Base-by-base conservation (phyloP, 2,797 vertebrate species). In the Enteromius anoplus region DNA sequence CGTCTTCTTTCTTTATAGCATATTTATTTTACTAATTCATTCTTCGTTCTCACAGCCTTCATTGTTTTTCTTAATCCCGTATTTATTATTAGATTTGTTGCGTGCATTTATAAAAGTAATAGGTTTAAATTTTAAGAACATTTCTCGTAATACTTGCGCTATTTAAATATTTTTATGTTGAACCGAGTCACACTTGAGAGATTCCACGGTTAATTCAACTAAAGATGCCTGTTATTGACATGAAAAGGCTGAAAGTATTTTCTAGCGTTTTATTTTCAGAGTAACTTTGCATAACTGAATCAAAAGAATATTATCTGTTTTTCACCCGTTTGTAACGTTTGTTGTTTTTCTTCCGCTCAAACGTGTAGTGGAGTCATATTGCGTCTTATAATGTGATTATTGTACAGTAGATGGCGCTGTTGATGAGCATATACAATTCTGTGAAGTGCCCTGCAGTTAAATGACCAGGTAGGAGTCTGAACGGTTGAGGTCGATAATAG, bases 391-490 rank as follows among this genome's bases (percentile, higher is more conserved):
- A 65, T n/a, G 1, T 15, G 17, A 21, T 42, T 2, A 23, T 69
- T 34, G 26, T 47, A 34, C 81, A 55, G 64, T 6, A 83, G 81
- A 78, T 77, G 81, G 81, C 81, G 73, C 81, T 62, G 23, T 83
- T 77, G 73, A 4, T 32, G 26, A 60, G 23, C 23, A 62, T 19
- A 23, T 68, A 1, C 1, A 17, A 6, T 37, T 14, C 7, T 19
- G 17, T n/a, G 1, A 26, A 14, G 32, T 14, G 12, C 26, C 7
- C 3, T 40, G 64, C 29, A 34, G 42, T 3, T 64, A 26, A 21
- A 29, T 45, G 49, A 29, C 7, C 23, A 62, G 40, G 40, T 26
- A 64, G 26, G 37, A 34, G 40, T 45, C 53, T 47, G 68, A 11
- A 62, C 21, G 69, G 55, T 21, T 82, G 62, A 29, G 34, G 21